Evolutionary conservation across 2,888 invertebrate species (phyloP).

Genomic region (Elmis aenea): DNA sequence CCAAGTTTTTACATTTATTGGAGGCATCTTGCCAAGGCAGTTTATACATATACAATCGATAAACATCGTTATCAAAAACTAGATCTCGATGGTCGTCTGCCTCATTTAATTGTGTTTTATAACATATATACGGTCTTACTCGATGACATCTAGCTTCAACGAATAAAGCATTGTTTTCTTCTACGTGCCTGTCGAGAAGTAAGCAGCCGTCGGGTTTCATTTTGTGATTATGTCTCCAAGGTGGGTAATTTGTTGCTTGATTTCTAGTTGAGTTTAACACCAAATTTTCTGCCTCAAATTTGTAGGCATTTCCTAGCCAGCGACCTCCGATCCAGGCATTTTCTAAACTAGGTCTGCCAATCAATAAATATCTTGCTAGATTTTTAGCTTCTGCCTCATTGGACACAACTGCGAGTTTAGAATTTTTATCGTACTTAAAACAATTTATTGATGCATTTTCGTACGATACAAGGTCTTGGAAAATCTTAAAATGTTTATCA

Average conservation of each 20-base stretch:
- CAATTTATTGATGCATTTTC: background rate
- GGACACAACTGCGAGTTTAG: constrained; percentile 6
- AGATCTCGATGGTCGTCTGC: constrained; percentile 4
- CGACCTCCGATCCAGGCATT: constrained; percentile 54
- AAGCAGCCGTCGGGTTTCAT: constrained; percentile 48
- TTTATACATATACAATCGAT: constrained; percentile 1
- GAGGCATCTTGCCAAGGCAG: constrained; percentile 4
- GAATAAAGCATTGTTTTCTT: constrained; percentile 46
- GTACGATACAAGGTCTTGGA: background rate
- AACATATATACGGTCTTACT: constrained; percentile 52
- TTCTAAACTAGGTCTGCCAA: constrained; percentile 51
- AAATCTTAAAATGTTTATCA: constrained; percentile 7
- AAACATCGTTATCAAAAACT: constrained; percentile 5
- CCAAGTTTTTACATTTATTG: constrained; percentile 5
- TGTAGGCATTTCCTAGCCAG: too few species aligned
- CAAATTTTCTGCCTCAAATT: too few species aligned
- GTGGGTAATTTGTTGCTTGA: constrained; percentile 5
- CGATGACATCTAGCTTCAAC: constrained; percentile 50
- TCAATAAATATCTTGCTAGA: constrained; percentile 47
- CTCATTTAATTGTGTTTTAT: constrained; percentile 24
- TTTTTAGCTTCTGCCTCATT: constrained; percentile 28
- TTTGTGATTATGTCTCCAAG: constrained; percentile 7
- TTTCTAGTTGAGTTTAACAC: too few species aligned
- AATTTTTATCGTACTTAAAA: background rate
- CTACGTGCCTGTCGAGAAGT: constrained; percentile 48